A percentile compares a stretch with the other conserved stretches of the same genome.
phyloP scores from a whole-genome alignment of 2,888 invertebrate genomes.

The Drosophila mercatorum region DNA sequence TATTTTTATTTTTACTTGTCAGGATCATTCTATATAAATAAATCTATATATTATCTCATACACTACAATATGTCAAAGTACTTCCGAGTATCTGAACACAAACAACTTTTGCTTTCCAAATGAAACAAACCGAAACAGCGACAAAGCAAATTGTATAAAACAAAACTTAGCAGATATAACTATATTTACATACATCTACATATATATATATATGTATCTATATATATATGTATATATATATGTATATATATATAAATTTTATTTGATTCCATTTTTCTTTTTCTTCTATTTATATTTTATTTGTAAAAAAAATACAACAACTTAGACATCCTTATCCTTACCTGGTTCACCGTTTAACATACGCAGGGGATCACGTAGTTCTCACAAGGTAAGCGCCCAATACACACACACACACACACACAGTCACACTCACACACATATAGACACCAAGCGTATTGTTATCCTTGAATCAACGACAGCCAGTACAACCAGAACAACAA shows the following conservation, averaged over 20 bases:
- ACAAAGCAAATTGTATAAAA: conserved; percentile 37
- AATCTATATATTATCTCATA: conserved; percentile 12
- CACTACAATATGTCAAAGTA: conserved; percentile 28
- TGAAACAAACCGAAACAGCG: conserved; percentile 6
- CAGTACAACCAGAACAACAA: conserved; percentile 53
- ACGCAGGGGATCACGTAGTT: conserved; percentile 94
- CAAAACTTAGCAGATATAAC: conserved; percentile 26
- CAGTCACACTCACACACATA: conserved; percentile 4
- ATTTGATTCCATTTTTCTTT: conserved; percentile 78
- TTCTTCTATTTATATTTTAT: conserved; percentile 73
- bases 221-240: conserved; percentile 34
- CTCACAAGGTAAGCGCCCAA: conserved; percentile 88
- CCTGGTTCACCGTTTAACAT: conserved; percentile 98
- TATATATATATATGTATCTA: conserved; percentile 39
- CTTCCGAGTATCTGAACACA: conserved; percentile 25
- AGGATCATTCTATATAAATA: conserved; percentile 24
- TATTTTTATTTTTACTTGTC: conserved; percentile 1
- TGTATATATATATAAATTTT: conserved; percentile 47
- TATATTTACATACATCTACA: conserved; percentile 37
- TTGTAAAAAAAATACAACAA: conserved; percentile 60
- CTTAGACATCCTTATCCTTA: conserved; percentile 96
- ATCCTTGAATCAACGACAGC: conserved; percentile 51
- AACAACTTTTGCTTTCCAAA: conserved; percentile 38
- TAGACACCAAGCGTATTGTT: conserved; percentile 31
- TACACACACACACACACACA: conserved; percentile 21